Conservation (phyloP, 2,797 vertebrate species). For the Pseudomugil tenellus region DNA sequence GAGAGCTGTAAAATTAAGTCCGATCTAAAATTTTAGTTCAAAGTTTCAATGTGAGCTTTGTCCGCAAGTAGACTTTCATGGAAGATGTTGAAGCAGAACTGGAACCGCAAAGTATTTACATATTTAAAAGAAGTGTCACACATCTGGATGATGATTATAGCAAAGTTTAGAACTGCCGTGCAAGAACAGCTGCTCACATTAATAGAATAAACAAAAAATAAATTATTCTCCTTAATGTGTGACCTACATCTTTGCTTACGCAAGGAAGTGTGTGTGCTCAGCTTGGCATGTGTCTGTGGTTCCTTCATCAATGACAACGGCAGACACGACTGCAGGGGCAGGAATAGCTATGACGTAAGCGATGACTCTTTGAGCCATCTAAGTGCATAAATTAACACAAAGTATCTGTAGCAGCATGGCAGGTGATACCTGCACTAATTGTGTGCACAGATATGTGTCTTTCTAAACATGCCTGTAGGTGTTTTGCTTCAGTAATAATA, state of each 20-base stretch:
- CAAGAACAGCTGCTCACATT: neutral
- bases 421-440: slow-evolving; percentile 27
- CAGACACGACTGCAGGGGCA: slow-evolving; percentile 57
- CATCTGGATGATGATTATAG: slow-evolving; percentile 7
- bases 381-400: slow-evolving; percentile 41
- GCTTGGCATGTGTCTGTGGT: slow-evolving; percentile 11
- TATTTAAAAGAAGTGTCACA: neutral
- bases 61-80: neutral
- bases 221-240: slow-evolving; percentile 11
- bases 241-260: slow-evolving; percentile 2
- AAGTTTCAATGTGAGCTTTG: neutral
- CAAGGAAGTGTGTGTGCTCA: slow-evolving; percentile 7
- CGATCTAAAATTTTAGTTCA: neutral
- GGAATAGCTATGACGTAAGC: slow-evolving; percentile 62
- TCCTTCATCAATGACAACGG: slow-evolving; percentile 50
- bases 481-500: slow-evolving; percentile 44
- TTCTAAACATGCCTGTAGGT: slow-evolving; percentile 19
- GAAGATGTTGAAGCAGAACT: neutral
- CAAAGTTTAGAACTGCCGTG: neutral
- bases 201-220: neutral
- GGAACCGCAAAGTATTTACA: neutral
- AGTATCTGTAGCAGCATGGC: slow-evolving; percentile 53
- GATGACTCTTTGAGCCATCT: slow-evolving; percentile 29
- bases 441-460: neutral
- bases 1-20: neutral